Conservation (phyloP, 2,888 invertebrate species). For the Luffia ferchaultella region DNA sequence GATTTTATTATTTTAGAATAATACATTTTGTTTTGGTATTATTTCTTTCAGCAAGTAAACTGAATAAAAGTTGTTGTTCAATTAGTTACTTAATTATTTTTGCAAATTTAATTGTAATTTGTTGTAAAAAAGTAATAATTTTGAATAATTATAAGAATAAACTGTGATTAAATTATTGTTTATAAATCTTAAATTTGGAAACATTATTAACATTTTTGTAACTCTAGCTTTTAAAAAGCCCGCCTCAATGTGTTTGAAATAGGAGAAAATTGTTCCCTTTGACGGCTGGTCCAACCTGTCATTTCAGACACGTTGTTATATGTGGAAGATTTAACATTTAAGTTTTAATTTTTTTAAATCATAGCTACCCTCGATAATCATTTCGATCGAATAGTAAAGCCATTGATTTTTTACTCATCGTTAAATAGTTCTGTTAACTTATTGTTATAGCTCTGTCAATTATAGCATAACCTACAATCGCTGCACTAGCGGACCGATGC, state of each 20-base stretch:
- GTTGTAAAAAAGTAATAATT: slow-evolving; percentile 14
- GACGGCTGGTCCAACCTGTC: too few species aligned
- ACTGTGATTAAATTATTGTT: too few species aligned
- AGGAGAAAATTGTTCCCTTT: too few species aligned
- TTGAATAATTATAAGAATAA: too few species aligned
- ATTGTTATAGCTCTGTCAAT: slow-evolving; percentile 11
- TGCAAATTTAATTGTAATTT: slow-evolving; percentile 14
- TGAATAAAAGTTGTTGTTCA: slow-evolving; percentile 2
- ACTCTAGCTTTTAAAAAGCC: too few species aligned
- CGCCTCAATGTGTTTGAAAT: too few species aligned
- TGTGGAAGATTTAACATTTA: slow-evolving; percentile 9
- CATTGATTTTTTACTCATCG: too few species aligned
- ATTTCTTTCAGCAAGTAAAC: slow-evolving; percentile 2
- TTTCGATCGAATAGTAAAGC: too few species aligned
- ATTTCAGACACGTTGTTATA: slow-evolving; percentile 3
- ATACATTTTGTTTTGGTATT: slow-evolving; percentile 1
- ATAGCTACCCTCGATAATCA: slow-evolving; percentile 14
- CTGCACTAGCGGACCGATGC: too few species aligned
- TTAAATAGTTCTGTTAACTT: slow-evolving; percentile 15
- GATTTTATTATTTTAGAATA: slow-evolving; percentile 4
- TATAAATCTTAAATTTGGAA: too few species aligned
- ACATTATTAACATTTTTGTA: too few species aligned
- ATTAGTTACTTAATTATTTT: slow-evolving; percentile 5
- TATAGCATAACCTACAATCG: too few species aligned
- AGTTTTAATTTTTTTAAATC: slow-evolving; percentile 11